A percentile compares a stretch with the other conserved stretches of the same genome.
Evolutionary conservation across 2,113 vertebrate genomes (phyloP).

Genomic region (Tetraodon nigroviridis): DNA sequence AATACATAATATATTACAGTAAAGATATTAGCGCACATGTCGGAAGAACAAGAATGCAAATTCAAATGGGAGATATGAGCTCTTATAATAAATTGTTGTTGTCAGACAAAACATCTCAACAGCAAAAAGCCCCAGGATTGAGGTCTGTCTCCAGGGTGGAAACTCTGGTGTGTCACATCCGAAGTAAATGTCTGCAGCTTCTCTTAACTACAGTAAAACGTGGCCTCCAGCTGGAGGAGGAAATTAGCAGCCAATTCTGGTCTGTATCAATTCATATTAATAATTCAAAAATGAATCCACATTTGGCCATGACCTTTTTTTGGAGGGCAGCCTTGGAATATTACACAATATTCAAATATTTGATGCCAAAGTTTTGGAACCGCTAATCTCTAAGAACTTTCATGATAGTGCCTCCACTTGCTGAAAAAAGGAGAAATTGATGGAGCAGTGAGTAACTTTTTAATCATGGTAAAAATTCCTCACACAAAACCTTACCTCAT

Average conservation of each 20-base stretch:
- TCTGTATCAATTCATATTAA: conserved; percentile 17
- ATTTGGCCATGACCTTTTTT: no score
- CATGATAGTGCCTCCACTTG: no score
- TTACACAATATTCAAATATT: neutral
- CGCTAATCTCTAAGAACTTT: no score
- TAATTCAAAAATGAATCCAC: neutral
- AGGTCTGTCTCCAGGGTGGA: conserved; percentile 9
- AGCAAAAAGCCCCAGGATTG: neutral
- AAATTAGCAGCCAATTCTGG: conserved; percentile 21
- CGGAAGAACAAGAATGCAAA: conserved; percentile 9
- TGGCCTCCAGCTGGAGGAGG: conserved; percentile 10
- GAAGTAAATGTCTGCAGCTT: conserved; percentile 33
- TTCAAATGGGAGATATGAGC: neutral
- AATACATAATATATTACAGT: neutral
- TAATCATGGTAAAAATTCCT: no score
- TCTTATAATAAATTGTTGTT: conserved; percentile 7
- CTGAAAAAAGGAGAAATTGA: no score
- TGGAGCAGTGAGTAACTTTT: no score
- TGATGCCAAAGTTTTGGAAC: no score
- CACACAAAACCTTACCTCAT: no score
- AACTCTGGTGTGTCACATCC: conserved; percentile 27
- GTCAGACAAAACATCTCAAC: neutral
- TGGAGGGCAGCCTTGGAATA: neutral
- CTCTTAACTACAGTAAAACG: conserved; percentile 9
- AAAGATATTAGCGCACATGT: neutral